Conservation (phyloP, 2,113 vertebrate species). For the Anoura caudifer region DNA sequence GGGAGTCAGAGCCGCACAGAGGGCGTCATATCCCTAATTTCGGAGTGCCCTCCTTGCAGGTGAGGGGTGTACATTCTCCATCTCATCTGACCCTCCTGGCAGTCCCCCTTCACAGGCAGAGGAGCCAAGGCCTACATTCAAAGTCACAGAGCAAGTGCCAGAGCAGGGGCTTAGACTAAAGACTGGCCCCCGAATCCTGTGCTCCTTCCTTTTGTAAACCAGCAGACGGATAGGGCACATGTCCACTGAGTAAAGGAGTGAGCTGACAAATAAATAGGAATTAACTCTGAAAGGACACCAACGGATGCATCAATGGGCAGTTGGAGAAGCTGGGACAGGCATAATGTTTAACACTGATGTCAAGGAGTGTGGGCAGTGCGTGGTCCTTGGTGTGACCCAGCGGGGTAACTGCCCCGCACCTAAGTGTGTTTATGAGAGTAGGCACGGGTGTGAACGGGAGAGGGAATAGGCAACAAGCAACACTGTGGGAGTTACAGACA, state of each 20-base stretch:
- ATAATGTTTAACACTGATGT: not conserved
- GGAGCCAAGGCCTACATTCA: not conserved
- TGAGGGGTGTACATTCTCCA: fast-evolving
- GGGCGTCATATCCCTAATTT: fast-evolving
- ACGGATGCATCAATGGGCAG: not conserved
- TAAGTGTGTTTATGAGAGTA: not conserved
- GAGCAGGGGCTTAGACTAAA: not conserved
- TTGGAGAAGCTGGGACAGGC: not conserved
- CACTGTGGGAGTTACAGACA: not conserved
- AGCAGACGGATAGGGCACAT: not conserved
- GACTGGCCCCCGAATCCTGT: not conserved
- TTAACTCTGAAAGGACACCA: not conserved
- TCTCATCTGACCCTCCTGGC: not conserved
- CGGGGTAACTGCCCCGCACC: not conserved
- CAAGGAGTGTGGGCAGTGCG: not conserved
- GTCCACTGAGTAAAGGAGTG: not conserved
- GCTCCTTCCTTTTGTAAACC: not conserved
- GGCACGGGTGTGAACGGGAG: not conserved
- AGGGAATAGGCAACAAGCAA: not conserved
- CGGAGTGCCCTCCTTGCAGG: not conserved
- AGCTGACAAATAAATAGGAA: not conserved
- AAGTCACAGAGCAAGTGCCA: not conserved
- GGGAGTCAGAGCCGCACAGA: too few species aligned
- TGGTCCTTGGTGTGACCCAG: not conserved
- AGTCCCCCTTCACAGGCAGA: not conserved